Conservation (phyloP, 2,113 vertebrate genomes). For the Heteronetta atricapilla region DNA sequence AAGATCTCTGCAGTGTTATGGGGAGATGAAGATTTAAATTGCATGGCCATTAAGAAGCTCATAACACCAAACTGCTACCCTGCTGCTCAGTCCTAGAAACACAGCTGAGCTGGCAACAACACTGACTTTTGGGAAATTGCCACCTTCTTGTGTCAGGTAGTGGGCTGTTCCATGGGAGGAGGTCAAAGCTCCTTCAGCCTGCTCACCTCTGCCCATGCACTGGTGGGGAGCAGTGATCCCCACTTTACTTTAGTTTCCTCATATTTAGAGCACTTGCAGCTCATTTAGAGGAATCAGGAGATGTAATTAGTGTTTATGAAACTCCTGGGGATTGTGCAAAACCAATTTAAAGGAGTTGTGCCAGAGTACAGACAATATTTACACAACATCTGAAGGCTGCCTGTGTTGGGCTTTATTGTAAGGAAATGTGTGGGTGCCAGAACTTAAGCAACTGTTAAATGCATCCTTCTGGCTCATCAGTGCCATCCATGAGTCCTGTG, state of each 20-base stretch:
- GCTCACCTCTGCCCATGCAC: fast-evolving
- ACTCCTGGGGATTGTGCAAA: slow-evolving; percentile 44
- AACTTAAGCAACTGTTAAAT: slow-evolving; percentile 2
- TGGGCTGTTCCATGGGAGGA: background rate
- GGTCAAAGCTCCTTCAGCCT: background rate
- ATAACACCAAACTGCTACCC: fast-evolving
- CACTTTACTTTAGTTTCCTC: background rate
- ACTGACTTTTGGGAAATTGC: background rate
- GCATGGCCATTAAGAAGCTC: background rate
- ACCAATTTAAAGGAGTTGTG: slow-evolving; percentile 8
- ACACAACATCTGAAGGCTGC: slow-evolving; percentile 30
- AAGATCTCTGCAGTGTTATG: background rate
- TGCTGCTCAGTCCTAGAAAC: background rate
- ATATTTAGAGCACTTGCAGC: background rate
- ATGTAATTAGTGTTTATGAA: slow-evolving; percentile 39
- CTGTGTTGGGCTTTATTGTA: background rate
- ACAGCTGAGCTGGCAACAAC: background rate
- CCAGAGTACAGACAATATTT: slow-evolving; percentile 30
- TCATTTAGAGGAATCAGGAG: background rate
- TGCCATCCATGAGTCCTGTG: background rate
- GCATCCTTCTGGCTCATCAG: background rate
- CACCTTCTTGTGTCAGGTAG: background rate
- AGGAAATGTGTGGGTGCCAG: slow-evolving; percentile 10
- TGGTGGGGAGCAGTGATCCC: background rate
- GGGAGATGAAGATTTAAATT: background rate